Percentiles rank a stretch among this genome's conserved stretches.
These are phyloP conservation scores for Rhingia campestris DNA, from an alignment of 2,888 invertebrate genomes.

Conservation along the genomic window DNA sequence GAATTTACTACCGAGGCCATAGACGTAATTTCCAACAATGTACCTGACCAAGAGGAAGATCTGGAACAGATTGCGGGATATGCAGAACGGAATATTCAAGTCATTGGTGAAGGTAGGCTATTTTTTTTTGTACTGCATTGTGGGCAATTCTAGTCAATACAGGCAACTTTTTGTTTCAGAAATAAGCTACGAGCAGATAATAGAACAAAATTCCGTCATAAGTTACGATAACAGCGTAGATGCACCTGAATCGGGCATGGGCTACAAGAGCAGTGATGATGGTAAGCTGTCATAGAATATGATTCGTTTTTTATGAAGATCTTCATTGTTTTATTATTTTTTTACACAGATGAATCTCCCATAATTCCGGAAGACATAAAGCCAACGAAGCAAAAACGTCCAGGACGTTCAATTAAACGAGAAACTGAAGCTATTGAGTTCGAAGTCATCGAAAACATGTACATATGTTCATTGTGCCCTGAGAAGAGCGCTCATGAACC, in stretches of 20 bases:
- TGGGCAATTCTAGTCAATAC: neutral
- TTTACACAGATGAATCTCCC: slow-evolving; percentile 26
- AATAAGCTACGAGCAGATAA: slow-evolving; percentile 66
- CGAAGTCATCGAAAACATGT: slow-evolving; percentile 82
- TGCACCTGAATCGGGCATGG: slow-evolving; percentile 41
- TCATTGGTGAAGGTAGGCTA: slow-evolving; percentile 46
- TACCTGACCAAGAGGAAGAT: neutral
- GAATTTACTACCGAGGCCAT: slow-evolving; percentile 6
- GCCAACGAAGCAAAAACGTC: slow-evolving; percentile 34
- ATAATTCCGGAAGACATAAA: slow-evolving; percentile 18
- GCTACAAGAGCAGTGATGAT: slow-evolving; percentile 43
- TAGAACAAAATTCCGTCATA: slow-evolving; percentile 60
- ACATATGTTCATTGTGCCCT: slow-evolving; percentile 82
- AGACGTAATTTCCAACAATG: slow-evolving; percentile 18
- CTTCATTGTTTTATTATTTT: too few relatives aligned
- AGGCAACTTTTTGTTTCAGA: slow-evolving; percentile 49
- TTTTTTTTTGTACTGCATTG: neutral
- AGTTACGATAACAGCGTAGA: slow-evolving; percentile 58
- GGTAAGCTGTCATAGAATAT: slow-evolving; percentile 14
- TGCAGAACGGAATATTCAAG: slow-evolving; percentile 40
- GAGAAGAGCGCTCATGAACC: slow-evolving; percentile 83
- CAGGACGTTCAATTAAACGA: slow-evolving; percentile 36
- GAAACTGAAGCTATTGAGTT: slow-evolving; percentile 67
- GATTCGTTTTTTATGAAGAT: too few relatives aligned
- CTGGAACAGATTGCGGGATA: neutral